Evolutionary conservation across 2,113 vertebrate species (phyloP), one percentile per base, ranked within the genome.

Genomic region (Rhabdornis inornatus): DNA sequence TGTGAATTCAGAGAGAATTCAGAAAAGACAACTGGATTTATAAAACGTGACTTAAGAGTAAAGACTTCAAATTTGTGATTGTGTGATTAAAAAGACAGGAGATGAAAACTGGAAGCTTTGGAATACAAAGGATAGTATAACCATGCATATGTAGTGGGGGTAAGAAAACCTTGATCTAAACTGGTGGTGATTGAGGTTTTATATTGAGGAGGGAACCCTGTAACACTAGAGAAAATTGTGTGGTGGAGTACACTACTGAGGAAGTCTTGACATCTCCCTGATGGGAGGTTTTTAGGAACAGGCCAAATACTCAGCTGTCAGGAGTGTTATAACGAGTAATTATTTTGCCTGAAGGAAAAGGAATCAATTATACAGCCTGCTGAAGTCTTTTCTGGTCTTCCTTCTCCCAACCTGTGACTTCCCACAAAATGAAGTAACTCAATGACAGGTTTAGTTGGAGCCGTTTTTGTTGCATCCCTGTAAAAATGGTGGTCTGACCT

Each of bases 151-250:
- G 22, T 70, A 59, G 76, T 2, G 1, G 35, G 66, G 55, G 23
- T 69, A 39, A 84, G 72, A 87, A 66, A 49, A 14, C 33, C 8
- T 65, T 63, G 40, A 66, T 42, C 11, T 71, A 68, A 70, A 79
- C 23, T 9, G 10, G 9, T 64, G 28, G 21, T 74, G 68, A 57
- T 24, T 69, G n/a, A 88, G 24, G 13, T 65, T 87, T 79, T 61
- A 7, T 65, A 39, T 30, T 40, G 50, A 13, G 0, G 24, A 10
- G 18, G 1, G 2, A 11, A 3, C 10, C 9, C 53, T 50, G 7
- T 27, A 75, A 40, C 19, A 40, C 13, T 49, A n/a, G 39, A 57
- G 56, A 33, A 60, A 52, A 61, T 53, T 49, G 13, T 15, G 19
- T 66, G 24, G 10, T 82, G 83, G 82, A 33, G 57, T 77, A 33